Evolutionary conservation across 1,140 invertebrate species (phyloP).

Genomic region (Drosophila serrata): DNA sequence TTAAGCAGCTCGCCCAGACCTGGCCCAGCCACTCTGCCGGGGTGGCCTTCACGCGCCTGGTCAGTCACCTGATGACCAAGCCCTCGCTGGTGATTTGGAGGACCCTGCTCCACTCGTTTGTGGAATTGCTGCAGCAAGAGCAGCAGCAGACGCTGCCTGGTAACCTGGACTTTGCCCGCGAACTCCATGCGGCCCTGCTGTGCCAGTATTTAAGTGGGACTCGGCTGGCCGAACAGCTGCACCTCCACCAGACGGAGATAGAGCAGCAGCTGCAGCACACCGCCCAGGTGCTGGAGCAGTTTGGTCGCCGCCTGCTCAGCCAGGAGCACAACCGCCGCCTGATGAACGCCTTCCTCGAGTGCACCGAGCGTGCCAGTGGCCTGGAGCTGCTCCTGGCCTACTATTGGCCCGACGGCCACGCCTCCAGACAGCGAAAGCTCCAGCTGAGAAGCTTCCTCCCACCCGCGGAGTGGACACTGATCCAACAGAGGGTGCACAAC

Average conservation of each 20-base stretch:
- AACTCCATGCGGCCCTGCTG: slow-evolving; percentile 70
- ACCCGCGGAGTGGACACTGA: slow-evolving; percentile 65
- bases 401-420: slow-evolving; percentile 70
- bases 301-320: slow-evolving; percentile 57
- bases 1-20: slow-evolving; percentile 45
- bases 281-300: slow-evolving; percentile 49
- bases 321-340: slow-evolving; percentile 71
- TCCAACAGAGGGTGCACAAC: slow-evolving; percentile 76
- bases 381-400: slow-evolving; percentile 62
- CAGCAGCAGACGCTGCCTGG: slow-evolving; percentile 10
- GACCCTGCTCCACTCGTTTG: slow-evolving; percentile 64
- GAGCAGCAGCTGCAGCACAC: slow-evolving; percentile 53
- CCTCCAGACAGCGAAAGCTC: neutral
- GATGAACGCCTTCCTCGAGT: slow-evolving; percentile 77
- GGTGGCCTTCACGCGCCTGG: slow-evolving; percentile 63
- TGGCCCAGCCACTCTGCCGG: slow-evolving; percentile 73
- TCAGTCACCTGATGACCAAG: slow-evolving; percentile 71
- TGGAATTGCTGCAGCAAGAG: slow-evolving; percentile 51
- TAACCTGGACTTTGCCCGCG: slow-evolving; percentile 57
- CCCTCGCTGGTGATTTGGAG: slow-evolving; percentile 82
- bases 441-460: slow-evolving; percentile 60
- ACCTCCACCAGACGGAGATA: slow-evolving; percentile 43
- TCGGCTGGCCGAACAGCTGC: slow-evolving; percentile 70
- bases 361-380: slow-evolving; percentile 54
- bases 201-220: slow-evolving; percentile 73